These are phyloP conservation scores for Melopsittacus undulatus DNA, from an alignment of 2,797 vertebrate genomes.

Conservation along the genomic window DNA sequence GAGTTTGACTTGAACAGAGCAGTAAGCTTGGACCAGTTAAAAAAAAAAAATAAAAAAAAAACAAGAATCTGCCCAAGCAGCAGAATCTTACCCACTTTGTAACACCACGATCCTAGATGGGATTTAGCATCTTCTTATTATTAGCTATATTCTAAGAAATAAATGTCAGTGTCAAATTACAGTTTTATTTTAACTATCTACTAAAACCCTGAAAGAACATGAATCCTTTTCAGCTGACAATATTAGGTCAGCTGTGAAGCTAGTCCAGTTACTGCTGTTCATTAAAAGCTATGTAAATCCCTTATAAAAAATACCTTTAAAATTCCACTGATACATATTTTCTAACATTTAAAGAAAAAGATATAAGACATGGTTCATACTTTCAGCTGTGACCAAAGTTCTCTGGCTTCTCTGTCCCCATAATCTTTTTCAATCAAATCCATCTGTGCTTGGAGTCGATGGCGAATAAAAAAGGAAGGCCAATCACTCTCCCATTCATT, in stretches of 20 bases:
- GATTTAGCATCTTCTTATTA: neutral
- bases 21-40: neutral
- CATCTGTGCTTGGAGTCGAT: slow-evolving; percentile 88
- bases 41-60: neutral
- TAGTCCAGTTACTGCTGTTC: neutral
- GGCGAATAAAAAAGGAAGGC: slow-evolving; percentile 86
- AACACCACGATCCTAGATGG: neutral
- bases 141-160: neutral
- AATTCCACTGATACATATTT: neutral
- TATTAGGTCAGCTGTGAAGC: neutral
- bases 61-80: neutral
- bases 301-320: neutral
- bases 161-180: neutral
- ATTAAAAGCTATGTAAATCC: neutral
- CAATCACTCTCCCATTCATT: slow-evolving; percentile 95
- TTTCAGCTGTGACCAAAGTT: slow-evolving; percentile 92
- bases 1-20: neutral
- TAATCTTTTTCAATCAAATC: slow-evolving; percentile 87
- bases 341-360: neutral
- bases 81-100: neutral
- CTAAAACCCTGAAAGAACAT: neutral
- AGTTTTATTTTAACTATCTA: neutral
- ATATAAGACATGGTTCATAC: slow-evolving; percentile 69
- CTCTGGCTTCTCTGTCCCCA: slow-evolving; percentile 87
- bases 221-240: neutral